Percentiles rank a stretch among this genome's conserved stretches.
Evolutionary conservation across 2,113 vertebrate genomes (phyloP).

Genomic region (Actinemys pallida): DNA sequence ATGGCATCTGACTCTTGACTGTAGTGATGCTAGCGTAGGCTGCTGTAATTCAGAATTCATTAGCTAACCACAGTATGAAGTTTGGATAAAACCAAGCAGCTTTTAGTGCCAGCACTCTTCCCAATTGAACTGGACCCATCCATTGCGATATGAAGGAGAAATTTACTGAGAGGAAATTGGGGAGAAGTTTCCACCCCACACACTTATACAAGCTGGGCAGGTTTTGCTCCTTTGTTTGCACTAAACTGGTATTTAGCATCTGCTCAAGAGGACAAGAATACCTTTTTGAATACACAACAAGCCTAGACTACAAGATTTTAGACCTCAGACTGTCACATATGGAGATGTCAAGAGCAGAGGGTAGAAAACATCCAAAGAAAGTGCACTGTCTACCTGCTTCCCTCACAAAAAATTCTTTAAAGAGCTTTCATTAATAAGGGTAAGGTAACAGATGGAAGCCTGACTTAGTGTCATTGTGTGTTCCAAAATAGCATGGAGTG

Average conservation of each 20-base stretch:
- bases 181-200: background rate
- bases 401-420: background rate
- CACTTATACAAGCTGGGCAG: background rate
- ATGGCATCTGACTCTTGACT: constrained; percentile 16
- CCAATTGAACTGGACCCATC: background rate
- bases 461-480: background rate
- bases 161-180: background rate
- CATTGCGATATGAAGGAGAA: background rate
- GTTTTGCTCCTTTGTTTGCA: background rate
- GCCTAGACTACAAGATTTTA: background rate
- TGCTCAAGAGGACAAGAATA: background rate
- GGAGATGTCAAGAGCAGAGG: background rate
- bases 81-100: background rate
- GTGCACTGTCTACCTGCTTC: background rate
- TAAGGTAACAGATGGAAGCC: background rate
- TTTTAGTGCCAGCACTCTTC: background rate
- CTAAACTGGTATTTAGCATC: background rate
- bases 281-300: background rate
- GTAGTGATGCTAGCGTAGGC: background rate
- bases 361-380: background rate
- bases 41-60: constrained; percentile 17
- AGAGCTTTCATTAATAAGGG: background rate
- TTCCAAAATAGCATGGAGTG: background rate
- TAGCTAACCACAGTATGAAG: constrained; percentile 1
- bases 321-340: background rate